phyloP scores from a whole-genome alignment of 2,888 invertebrate genomes.

The Aspidapion aeneum region DNA sequence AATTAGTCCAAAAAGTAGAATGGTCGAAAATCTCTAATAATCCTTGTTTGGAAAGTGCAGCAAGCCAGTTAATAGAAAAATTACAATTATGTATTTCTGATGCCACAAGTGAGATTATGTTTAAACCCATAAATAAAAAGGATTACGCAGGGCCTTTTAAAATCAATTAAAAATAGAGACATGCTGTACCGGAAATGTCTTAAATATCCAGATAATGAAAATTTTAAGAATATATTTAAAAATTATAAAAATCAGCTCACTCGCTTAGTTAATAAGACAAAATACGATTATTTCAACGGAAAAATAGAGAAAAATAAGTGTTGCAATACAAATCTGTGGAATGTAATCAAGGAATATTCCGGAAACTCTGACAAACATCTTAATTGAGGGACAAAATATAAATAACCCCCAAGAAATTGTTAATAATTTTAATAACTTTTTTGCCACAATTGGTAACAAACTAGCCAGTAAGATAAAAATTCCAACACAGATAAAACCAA shows the following conservation, averaged over 20 bases:
- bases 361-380: too few relatives aligned
- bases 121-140: too few relatives aligned
- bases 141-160: neutral
- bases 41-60: too few relatives aligned
- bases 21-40: neutral
- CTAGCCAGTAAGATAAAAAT: neutral
- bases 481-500: too few relatives aligned
- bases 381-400: neutral
- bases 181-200: neutral
- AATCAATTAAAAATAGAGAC: neutral
- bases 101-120: too few relatives aligned
- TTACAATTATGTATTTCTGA: too few relatives aligned
- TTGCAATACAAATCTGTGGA: neutral
- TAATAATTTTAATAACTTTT: neutral
- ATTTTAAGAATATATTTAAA: neutral
- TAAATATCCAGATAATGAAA: neutral
- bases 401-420: neutral
- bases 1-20: neutral
- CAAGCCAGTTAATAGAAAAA: too few relatives aligned
- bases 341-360: neutral
- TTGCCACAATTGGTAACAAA: neutral
- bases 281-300: neutral
- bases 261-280: neutral
- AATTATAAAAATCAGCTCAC: neutral
- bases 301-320: neutral